Percentiles rank a stretch among this genome's conserved stretches.
phyloP scores from a whole-genome alignment of 2,888 invertebrate species.

The Hemicrepidius hirtus region DNA sequence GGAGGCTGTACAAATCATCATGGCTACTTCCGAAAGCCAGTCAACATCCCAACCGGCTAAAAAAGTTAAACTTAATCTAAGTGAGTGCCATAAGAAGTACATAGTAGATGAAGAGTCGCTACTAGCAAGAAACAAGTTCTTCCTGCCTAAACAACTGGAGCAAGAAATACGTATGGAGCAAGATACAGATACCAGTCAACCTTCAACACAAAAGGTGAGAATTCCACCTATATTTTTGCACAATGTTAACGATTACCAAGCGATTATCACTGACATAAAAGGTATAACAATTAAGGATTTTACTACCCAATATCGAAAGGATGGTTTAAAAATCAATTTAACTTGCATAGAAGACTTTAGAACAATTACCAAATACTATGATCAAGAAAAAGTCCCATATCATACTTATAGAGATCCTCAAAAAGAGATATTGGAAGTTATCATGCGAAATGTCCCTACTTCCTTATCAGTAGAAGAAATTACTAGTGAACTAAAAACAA shows the following conservation, averaged over 20 bases:
- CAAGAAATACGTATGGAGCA: background rate
- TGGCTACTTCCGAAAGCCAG: no score
- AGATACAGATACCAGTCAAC: background rate
- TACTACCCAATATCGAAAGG: background rate
- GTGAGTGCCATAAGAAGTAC: conserved; percentile 2
- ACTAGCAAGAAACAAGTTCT: background rate
- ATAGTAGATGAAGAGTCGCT: background rate
- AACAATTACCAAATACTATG: background rate
- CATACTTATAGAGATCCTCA: background rate
- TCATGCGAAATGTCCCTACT: no score
- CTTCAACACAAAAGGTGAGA: background rate
- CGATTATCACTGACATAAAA: background rate
- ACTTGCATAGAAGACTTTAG: no score
- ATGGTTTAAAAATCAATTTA: conserved; percentile 4
- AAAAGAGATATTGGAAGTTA: background rate
- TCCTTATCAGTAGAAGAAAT: no score
- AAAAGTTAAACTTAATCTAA: background rate
- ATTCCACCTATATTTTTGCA: background rate
- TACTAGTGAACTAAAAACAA: no score
- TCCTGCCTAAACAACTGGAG: background rate
- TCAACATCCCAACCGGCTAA: no score
- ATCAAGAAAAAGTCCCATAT: no score
- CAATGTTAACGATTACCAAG: background rate
- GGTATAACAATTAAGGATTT: background rate
- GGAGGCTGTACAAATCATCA: no score